phyloP scores from a whole-genome alignment of 2,888 invertebrate genomes.

The Pyrocoelia pectoralis region DNA sequence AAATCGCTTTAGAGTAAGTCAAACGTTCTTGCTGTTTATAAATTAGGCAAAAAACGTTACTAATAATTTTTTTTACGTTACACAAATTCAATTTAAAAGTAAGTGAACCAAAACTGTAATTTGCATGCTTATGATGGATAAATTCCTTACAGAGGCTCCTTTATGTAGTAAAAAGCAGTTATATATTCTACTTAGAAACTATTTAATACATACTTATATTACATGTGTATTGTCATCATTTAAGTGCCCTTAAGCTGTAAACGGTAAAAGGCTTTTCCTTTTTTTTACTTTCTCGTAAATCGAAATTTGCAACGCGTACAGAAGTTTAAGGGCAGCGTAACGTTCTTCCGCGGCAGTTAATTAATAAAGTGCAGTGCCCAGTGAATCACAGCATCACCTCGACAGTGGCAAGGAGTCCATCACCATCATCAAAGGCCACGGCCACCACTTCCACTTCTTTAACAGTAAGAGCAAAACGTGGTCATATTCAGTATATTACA shows the following conservation, averaged over 20 bases:
- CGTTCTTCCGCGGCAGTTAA: conserved; percentile 22
- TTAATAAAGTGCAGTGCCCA: conserved; percentile 37
- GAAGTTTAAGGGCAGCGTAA: neutral
- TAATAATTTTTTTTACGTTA: too few species aligned
- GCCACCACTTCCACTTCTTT: conserved; percentile 43
- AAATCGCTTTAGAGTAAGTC: too few species aligned
- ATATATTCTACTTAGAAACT: too few species aligned
- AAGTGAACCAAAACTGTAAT: neutral
- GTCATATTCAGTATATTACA: conserved; percentile 41
- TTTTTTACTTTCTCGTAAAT: too few species aligned
- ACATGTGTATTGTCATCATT: too few species aligned
- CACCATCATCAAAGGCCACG: conserved; percentile 32
- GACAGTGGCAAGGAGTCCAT: conserved; percentile 42
- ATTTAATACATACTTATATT: too few species aligned
- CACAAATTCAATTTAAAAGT: neutral
- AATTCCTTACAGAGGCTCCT: too few species aligned
- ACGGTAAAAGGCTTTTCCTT: too few species aligned
- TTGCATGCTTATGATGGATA: neutral
- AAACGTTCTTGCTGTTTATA: too few species aligned
- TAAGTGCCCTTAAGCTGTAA: too few species aligned
- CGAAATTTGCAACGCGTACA: conserved; percentile 14
- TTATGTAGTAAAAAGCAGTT: too few species aligned
- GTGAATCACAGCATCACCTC: conserved; percentile 42
- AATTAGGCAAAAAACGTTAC: too few species aligned
- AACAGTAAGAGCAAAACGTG: conserved; percentile 41